A percentile compares a stretch with the other conserved stretches of the same genome.
These are phyloP conservation scores for Tetramorium parvispinum DNA, from an alignment of 1,140 invertebrate species.

Conservation along the genomic window DNA sequence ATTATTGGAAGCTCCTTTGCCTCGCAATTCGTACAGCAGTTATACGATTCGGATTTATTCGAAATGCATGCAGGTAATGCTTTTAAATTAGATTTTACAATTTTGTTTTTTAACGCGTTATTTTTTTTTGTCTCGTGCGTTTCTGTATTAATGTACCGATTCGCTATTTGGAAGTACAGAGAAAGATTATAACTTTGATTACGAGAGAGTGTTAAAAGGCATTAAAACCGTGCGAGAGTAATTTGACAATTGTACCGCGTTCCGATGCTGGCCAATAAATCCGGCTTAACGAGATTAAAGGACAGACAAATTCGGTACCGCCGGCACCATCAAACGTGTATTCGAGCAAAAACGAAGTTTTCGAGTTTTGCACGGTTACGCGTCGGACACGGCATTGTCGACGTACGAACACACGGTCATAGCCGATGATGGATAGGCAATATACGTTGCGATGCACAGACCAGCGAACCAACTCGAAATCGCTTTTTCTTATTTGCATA, in stretches of 20 bases:
- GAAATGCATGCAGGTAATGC: not conserved
- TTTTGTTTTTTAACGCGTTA: not conserved
- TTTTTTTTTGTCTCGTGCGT: not conserved
- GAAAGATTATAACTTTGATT: not conserved
- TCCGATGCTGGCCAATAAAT: constrained; percentile 35
- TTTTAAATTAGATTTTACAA: not conserved
- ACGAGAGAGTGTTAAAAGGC: not conserved
- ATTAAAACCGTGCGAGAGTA: constrained; percentile 20
- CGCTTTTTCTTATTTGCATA: constrained; percentile 70
- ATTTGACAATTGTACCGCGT: constrained; percentile 53
- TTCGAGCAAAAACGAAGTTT: constrained; percentile 62
- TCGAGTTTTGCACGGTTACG: constrained; percentile 19
- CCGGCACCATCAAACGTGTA: constrained; percentile 10
- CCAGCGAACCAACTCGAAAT: constrained; percentile 47
- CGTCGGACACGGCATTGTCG: not conserved
- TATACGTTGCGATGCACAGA: constrained; percentile 19
- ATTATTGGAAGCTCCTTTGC: not conserved
- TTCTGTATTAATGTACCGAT: not conserved
- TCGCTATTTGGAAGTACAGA: not conserved
- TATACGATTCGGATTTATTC: not conserved
- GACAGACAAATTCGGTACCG: constrained; percentile 50
- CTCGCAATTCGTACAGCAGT: not conserved
- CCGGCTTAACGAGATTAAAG: constrained; percentile 67
- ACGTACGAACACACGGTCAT: constrained; percentile 18
- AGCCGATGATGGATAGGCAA: constrained; percentile 32